Evolutionary conservation across 2,113 vertebrate genomes (phyloP).

Genomic region (Cygnus atratus): DNA sequence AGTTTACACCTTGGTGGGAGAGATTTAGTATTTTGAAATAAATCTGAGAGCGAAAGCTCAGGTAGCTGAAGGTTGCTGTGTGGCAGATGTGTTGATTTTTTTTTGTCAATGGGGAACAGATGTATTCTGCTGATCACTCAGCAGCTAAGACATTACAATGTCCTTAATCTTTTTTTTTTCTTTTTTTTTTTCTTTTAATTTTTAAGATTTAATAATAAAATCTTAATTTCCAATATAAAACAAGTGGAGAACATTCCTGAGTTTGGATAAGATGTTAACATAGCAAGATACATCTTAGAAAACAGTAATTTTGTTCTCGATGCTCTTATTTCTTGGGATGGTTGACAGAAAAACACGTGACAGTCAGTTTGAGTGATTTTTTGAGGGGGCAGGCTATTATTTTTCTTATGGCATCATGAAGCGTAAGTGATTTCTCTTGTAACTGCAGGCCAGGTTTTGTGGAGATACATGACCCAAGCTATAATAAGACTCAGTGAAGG

Average conservation of each 20-base stretch:
- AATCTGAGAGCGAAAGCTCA: background rate
- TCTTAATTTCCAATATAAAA: background rate
- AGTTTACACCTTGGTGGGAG: background rate
- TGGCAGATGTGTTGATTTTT: background rate
- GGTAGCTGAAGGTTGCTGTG: background rate
- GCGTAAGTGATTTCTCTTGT: constrained; percentile 44
- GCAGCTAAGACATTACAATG: background rate
- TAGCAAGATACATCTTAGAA: background rate
- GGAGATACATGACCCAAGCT: constrained; percentile 42
- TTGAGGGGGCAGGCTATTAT: constrained; percentile 13
- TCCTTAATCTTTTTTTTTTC: background rate
- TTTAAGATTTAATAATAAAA: background rate
- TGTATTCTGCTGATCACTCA: background rate
- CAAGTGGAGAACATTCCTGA: background rate
- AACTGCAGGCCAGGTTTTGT: constrained; percentile 44
- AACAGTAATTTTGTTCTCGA: background rate
- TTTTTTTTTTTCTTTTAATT: background rate
- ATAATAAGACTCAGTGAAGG: constrained; percentile 26
- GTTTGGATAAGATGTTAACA: background rate
- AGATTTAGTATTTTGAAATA: background rate
- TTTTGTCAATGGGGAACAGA: background rate
- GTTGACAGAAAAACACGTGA: constrained; percentile 1
- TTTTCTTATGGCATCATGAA: constrained; percentile 31
- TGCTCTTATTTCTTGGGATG: background rate
- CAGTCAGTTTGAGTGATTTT: constrained; percentile 12